Evolutionary conservation across 1,140 invertebrate genomes (phyloP).

Genomic region (Spodoptera frugiperda): DNA sequence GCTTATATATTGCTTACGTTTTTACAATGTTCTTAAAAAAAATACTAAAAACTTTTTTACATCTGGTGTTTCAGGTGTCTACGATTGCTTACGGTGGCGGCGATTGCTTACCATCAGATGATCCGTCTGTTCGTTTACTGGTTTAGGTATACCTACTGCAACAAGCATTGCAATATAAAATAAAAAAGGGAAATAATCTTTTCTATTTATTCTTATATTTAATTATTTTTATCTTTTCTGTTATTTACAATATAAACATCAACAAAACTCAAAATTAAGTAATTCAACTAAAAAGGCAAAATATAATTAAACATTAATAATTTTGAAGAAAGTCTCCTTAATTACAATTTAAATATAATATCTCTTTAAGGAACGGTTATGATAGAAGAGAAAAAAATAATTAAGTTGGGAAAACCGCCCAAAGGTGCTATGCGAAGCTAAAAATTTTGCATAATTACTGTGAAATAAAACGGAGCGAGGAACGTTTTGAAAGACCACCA

Average conservation of each 20-base stretch:
- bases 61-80: no score
- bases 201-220: no score
- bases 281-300: neutral
- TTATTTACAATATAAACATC: neutral
- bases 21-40: no score
- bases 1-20: no score
- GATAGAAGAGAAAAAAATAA: slow-evolving; percentile 28
- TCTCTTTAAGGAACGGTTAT: slow-evolving; percentile 2
- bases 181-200: no score
- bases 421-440: slow-evolving; percentile 22
- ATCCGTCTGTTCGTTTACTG: no score
- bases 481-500: slow-evolving; percentile 1
- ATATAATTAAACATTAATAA: slow-evolving; percentile 6
- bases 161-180: no score
- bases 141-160: no score
- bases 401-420: slow-evolving; percentile 25
- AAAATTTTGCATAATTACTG: slow-evolving; percentile 38
- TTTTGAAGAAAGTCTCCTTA: slow-evolving; percentile 18
- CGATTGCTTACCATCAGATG: no score
- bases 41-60: no score
- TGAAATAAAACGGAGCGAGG: slow-evolving; percentile 1
- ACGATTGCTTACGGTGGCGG: no score
- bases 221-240: neutral
- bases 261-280: neutral
- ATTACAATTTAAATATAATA: slow-evolving; percentile 41